Evolutionary conservation across 2,888 invertebrate genomes (phyloP).

Genomic region (Drosophila macrospina): DNA sequence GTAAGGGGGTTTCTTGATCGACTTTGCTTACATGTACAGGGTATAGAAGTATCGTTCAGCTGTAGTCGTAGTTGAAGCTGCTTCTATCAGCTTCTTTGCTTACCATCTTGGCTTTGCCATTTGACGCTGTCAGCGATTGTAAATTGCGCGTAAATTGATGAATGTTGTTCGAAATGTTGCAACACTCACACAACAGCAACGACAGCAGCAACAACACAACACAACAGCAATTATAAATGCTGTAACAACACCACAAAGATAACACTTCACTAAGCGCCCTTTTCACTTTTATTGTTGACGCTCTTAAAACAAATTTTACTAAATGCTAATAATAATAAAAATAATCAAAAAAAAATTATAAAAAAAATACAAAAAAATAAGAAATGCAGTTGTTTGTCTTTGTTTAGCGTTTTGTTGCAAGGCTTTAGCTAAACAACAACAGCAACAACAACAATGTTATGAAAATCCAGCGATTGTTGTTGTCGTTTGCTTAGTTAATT

Average conservation of each 20-base stretch:
- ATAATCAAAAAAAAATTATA: slow-evolving; percentile 19
- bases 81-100: slow-evolving; percentile 4
- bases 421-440: neutral
- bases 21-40: too few relatives aligned
- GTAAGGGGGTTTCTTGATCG: too few relatives aligned
- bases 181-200: neutral
- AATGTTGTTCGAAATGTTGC: slow-evolving; percentile 28
- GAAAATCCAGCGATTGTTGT: slow-evolving; percentile 14
- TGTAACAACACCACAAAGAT: slow-evolving; percentile 18
- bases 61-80: neutral
- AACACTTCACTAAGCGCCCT: slow-evolving; percentile 47
- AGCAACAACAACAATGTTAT: slow-evolving; percentile 3
- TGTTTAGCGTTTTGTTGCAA: slow-evolving; percentile 12
- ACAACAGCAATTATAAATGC: neutral
- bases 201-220: neutral
- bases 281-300: slow-evolving; percentile 54
- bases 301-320: slow-evolving; percentile 15
- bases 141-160: slow-evolving; percentile 31
- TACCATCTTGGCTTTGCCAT: slow-evolving; percentile 3
- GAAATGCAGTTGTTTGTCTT: slow-evolving; percentile 16
- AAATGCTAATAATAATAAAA: slow-evolving; percentile 8
- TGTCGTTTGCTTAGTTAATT: slow-evolving; percentile 5
- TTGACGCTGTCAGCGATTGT: slow-evolving; percentile 13
- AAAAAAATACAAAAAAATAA: neutral
- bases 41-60: neutral